Base-by-base conservation (phyloP, 2,113 vertebrate genomes). In the Microtus oregoni region DNA sequence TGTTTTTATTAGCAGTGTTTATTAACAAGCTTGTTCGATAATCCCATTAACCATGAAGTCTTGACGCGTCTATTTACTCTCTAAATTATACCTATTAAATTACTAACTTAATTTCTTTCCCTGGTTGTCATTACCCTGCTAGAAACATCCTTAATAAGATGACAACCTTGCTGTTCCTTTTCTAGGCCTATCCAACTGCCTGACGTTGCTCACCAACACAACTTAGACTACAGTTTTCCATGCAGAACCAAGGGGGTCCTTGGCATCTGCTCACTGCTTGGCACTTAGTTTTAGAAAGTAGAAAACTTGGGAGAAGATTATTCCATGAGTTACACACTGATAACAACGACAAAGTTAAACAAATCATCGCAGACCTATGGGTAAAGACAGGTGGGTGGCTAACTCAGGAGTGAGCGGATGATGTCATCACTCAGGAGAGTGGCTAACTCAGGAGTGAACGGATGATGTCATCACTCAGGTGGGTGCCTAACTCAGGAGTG, bases 1-100 rank as follows among this genome's bases (percentile, higher is more conserved):
- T 96, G 86, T 97, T 98, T 97, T 97, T 96, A 98, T 98, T 96
- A 98, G 86, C 2, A 7, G 97, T 94, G 86, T 94, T 97, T 97
- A 96, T 97, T 89, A 96, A 97, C 91, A 96, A 85, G 91, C 79
- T 85, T 95, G n/a, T 95, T 96, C 91, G 96, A 77, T 96, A 97
- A 22, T 96, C 91, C 85, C 83, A 44, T 96, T 97, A 98, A 95
- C 83, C 76, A 72, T 65, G 76, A 96, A 78, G 83, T 76, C 41
- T 77, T 92, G 58, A 70, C 96, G 94, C 85, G 88, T 97, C 93
- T 91, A 30, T 95, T 97, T 87, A 77, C 92, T 97, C 91, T 97
- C 94, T 90, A 97, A 95, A 91, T 93, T 30, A 0, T 89, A 78
- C n/a, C 85, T 92, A 97, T 96, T 97, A 89, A 96, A 90, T 75